Conservation (phyloP, 2,888 invertebrate species). For the Hanleya hanleyi region DNA sequence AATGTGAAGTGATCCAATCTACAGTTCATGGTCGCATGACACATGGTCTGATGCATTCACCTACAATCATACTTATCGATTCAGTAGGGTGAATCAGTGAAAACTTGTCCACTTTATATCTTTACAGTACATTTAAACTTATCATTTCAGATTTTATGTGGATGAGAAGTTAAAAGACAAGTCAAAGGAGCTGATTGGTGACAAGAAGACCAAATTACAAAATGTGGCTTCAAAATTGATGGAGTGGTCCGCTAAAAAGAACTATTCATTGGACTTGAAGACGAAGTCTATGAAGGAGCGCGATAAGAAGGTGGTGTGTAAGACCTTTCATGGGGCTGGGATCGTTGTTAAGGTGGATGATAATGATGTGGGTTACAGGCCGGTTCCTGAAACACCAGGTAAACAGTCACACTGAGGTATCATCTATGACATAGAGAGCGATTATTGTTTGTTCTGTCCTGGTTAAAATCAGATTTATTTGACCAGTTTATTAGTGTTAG, state of each 20-base stretch:
- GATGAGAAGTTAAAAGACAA: slow-evolving; percentile 55
- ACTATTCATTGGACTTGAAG: slow-evolving; percentile 78
- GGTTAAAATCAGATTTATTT: too few relatives aligned
- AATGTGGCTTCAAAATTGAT: slow-evolving; percentile 80
- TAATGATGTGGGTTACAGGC: slow-evolving; percentile 89
- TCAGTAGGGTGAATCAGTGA: too few relatives aligned
- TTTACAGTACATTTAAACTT: too few relatives aligned
- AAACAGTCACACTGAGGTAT: slow-evolving; percentile 30
- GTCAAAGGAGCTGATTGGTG: slow-evolving; percentile 16
- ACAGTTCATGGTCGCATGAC: too few relatives aligned
- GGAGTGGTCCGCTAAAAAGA: slow-evolving; percentile 79
- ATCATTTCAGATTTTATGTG: slow-evolving; percentile 55
- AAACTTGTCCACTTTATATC: too few relatives aligned
- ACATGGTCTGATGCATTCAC: too few relatives aligned
- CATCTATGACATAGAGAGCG: too few relatives aligned
- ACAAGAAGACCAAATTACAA: slow-evolving; percentile 39
- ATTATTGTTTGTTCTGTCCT: too few relatives aligned
- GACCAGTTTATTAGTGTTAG: too few relatives aligned
- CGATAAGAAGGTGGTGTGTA: slow-evolving; percentile 66
- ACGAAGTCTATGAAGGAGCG: slow-evolving; percentile 77
- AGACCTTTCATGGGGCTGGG: slow-evolving; percentile 69
- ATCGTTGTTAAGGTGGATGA: slow-evolving; percentile 82
- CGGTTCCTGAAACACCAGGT: slow-evolving; percentile 78
- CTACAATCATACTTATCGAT: too few relatives aligned
- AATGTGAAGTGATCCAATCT: too few relatives aligned